Evolutionary conservation across 2,888 invertebrate genomes (phyloP).

Genomic region (Xestia c-nigrum): DNA sequence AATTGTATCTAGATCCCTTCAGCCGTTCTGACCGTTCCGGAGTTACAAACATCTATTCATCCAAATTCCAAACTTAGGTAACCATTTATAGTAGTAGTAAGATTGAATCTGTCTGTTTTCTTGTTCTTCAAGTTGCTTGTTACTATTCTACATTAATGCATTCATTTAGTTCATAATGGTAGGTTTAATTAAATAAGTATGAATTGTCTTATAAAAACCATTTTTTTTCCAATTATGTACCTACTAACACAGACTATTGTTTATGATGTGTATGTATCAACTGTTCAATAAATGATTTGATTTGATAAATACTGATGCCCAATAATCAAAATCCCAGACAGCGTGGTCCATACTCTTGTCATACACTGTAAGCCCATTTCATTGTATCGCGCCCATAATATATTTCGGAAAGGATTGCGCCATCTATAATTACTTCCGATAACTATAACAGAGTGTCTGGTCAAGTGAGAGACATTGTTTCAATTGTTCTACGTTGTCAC

Average conservation of each 20-base stretch:
- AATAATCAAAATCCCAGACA: background rate
- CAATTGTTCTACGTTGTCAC: background rate
- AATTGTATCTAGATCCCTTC: background rate
- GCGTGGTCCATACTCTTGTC: background rate
- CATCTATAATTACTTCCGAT: background rate
- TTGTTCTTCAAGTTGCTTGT: background rate
- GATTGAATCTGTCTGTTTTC: background rate
- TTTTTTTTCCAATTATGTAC: too few relatives aligned
- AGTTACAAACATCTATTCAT: background rate
- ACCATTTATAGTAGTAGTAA: background rate
- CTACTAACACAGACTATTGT: too few relatives aligned
- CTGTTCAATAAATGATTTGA: too few relatives aligned
- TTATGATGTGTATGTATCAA: too few relatives aligned
- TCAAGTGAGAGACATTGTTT: background rate
- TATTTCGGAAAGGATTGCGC: conserved; percentile 12
- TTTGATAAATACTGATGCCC: background rate
- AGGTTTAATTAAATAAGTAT: background rate
- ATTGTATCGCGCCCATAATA: background rate
- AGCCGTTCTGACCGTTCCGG: background rate
- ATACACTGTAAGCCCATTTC: too few relatives aligned
- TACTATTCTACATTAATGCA: background rate
- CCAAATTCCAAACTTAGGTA: background rate
- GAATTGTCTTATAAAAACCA: background rate
- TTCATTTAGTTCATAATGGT: background rate
- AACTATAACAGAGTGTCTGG: background rate